Base-by-base conservation (phyloP, 2,888 invertebrate genomes). In the Philhelius pedissequus region DNA sequence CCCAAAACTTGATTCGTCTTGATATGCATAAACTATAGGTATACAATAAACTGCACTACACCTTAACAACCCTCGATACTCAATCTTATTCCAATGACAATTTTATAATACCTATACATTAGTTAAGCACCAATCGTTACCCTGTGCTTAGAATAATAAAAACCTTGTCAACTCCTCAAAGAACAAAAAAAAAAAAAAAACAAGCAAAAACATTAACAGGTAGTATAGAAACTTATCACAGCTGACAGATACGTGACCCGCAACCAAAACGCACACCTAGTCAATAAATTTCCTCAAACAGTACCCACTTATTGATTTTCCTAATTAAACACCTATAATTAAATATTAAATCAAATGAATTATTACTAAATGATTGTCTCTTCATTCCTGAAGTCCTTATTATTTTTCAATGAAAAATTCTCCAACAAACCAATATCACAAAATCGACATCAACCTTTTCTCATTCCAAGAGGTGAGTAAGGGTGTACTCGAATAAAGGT, bases 311-410 rank as follows among this genome's bases (percentile, higher is more conserved):
- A 77, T 52, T 48, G 45, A 71, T 58, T 35, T 30, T 35, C 8
- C 43, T 35, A 58, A 60, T 73, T 64, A 58, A 68, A 66, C 27
- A 68, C 40, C 8, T 30, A 60, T 66, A 50, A 81, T 76, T 40
- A 66, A 60, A 73, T 43, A 56, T 70, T 50, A 50, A 71, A 38
- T 58, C 76, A 66, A 52, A 76, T 13, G 20, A 70, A 76, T 81
- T 81, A 66, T 71, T 71, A 48, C 66, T 58, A 40, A 62, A 60
- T 13, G 18, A 45, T 45, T 22, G 20, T n/a, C 7, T 40, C 13
- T 15, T n/a, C 8, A 3, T 30, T n/a, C 1, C 15, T 52, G 4
- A 30, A 52, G 52, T 30, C 27, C 52, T 52, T 2, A 32, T 32
- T 32, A 8, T 7, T 35, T 3, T n/a, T 38, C 6, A 38, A 20